Evolutionary conservation across 2,888 invertebrate species (phyloP), one percentile per base, ranked within the genome.

Genomic region (Sphinx pinastri): DNA sequence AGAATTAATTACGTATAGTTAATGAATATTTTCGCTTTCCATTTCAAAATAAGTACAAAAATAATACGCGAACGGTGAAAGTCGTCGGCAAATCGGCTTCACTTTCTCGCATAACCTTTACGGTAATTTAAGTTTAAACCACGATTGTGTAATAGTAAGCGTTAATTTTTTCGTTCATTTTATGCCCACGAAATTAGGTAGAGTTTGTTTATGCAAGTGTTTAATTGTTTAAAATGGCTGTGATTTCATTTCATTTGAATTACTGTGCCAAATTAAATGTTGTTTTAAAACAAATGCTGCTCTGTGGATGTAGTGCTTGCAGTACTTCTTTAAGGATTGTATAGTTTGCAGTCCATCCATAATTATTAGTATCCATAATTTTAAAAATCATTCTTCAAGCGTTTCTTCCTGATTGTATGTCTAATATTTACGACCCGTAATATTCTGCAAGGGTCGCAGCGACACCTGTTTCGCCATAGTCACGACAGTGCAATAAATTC

Each of bases 11-110:
- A 54, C 47, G 31, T 51, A 25, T 16, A 47, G 52, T 55, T 49
- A 60, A 72, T 58, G 12, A 8, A 45, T 49, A 71, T 70, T 68
- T 67, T 70, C 70, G 49, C 63, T 57, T 68, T 70, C 49, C 49
- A 49, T n/a, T 25, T 55, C 10, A 49, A 68, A 60, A 67, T 55
- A 57, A 55, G 31, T 59, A 59, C 16, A 52, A 67, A 60, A 57
- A 55, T 52, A 31, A 55, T 38, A 58, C 45, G 55, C 25, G 70
- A 16, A 57, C 38, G 51, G 58, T 38, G 67, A 67, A 70, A 70
- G 70, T 13, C 63, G 70, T 13, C 63, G 47, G 19, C 49, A 7
- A 19, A 12, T 47, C 31, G 58, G 6, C 49, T 58, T 25, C 19
- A 67, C 67, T 70, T 51, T 58, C 58, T 51, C 57, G 51, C 10